Base-by-base conservation (phyloP, 2,113 vertebrate species). In the Zosterops japonicus region DNA sequence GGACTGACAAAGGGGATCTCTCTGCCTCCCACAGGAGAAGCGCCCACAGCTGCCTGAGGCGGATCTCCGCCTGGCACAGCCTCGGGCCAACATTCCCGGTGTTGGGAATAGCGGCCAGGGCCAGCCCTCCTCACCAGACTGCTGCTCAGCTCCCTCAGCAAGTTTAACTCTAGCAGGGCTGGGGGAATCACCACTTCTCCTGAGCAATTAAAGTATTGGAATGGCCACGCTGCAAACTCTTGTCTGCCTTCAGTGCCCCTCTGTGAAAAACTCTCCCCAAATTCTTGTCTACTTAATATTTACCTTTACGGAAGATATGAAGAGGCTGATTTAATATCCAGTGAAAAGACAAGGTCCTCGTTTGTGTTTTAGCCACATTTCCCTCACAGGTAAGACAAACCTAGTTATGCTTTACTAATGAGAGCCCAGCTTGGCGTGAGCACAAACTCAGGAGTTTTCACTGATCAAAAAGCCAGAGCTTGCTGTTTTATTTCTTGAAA, bases 1-100 rank as follows among this genome's bases (percentile, higher is more conserved):
- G 96, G 93, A 94, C 87, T 89, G 77, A 91, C 89, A 87, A 84
- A 92, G 91, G 94, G 90, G 71, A 96, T 87, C 86, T 97, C 93
- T 97, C 87, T 56, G 92, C 69, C 77, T 90, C 33, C 24, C 10
- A 80, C 74, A 53, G 1, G 61, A 89, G 18, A 36, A 84, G 72
- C 3, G 28, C 77, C 91, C 93, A 64, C 89, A 96, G 95, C 91
- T 94, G 93, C 83, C 88, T 1, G 12, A 14, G n/a, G 72, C 14
- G 4, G 85, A 90, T 83, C 88, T 80, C 59, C 0, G 22, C 80
- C 86, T 95, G 95, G 94, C 94, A 94, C 78, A 57, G 94, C 82
- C 63, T 9, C 10, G 12, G 3, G 93, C 93, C 94, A 95, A 95
- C 93, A 95, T 95, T 96, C 95, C 94, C 24, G 0, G 31, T 3